Conservation (phyloP, 2,113 vertebrate genomes). For the Greenwoodochromis staneri region DNA sequence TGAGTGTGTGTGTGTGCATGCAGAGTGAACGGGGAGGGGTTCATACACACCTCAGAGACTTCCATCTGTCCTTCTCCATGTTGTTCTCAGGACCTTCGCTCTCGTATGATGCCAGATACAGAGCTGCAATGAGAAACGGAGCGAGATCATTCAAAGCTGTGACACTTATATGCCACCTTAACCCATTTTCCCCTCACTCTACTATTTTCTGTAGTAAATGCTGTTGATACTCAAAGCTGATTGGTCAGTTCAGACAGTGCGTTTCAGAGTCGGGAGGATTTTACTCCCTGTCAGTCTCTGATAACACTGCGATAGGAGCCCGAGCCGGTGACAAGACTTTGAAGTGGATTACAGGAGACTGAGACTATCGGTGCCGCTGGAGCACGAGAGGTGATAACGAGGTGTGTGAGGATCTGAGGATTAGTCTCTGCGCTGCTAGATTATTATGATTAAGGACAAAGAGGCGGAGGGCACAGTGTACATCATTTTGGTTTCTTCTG, state of each 20-base stretch:
- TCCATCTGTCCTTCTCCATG: conserved; percentile 94
- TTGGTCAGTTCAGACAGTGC: background rate
- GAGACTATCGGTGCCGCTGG: background rate
- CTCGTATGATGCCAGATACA: conserved; percentile 91
- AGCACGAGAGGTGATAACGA: background rate
- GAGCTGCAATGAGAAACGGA: conserved; percentile 67
- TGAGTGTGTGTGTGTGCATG: background rate
- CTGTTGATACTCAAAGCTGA: background rate
- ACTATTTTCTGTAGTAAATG: background rate
- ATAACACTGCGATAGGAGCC: background rate
- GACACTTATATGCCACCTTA: background rate
- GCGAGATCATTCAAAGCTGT: background rate
- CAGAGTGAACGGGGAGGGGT: accelerated
- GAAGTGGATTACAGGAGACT: background rate
- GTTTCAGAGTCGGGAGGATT: background rate
- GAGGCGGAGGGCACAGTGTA: accelerated
- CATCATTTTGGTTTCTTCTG: background rate
- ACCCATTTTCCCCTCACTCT: background rate
- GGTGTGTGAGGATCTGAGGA: background rate
- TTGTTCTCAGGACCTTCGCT: conserved; percentile 93
- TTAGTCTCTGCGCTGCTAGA: background rate
- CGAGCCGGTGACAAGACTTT: background rate
- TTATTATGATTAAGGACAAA: background rate
- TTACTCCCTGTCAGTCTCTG: background rate
- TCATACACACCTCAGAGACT: conserved; percentile 84